Conservation (phyloP, 1,140 invertebrate genomes). For the Drosophila truncata region DNA sequence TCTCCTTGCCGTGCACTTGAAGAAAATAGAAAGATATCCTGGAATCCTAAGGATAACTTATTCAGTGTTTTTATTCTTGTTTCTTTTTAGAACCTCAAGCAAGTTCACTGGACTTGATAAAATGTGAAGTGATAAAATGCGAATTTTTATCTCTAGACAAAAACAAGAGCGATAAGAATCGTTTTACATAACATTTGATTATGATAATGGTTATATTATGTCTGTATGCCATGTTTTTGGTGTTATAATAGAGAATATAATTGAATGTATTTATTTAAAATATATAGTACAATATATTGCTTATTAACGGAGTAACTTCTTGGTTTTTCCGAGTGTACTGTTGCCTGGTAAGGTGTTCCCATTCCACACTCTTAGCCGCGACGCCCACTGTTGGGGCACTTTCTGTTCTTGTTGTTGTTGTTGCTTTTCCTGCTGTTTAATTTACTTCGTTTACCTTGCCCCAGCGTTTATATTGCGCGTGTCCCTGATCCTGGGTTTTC, state of each 20-base stretch:
- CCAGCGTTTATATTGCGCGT: conserved; percentile 49
- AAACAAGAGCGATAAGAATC: conserved; percentile 6
- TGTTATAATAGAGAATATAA: not conserved
- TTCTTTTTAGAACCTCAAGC: not conserved
- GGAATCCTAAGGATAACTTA: not conserved
- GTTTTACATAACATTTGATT: conserved; percentile 6
- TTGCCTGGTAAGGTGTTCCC: conserved; percentile 17
- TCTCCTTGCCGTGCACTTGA: conserved; percentile 15
- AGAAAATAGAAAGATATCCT: conserved; percentile 1
- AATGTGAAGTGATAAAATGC: not conserved
- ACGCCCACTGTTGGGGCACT: conserved; percentile 35
- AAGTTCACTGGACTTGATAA: conserved; percentile 16
- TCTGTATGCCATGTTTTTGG: not conserved
- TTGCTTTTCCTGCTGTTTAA: conserved; percentile 50
- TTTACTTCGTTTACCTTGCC: conserved; percentile 72
- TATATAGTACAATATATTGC: too few species aligned
- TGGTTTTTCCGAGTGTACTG: conserved; percentile 10
- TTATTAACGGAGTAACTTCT: not conserved
- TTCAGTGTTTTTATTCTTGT: too few species aligned
- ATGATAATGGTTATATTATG: not conserved
- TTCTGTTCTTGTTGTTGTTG: conserved; percentile 15
- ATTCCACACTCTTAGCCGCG: not conserved
- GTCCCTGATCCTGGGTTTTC: conserved; percentile 42
- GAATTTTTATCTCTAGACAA: conserved; percentile 5
- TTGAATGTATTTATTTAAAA: not conserved